phyloP scores from a whole-genome alignment of 2,797 vertebrate genomes.

The Paedocypris micromegethes region DNA sequence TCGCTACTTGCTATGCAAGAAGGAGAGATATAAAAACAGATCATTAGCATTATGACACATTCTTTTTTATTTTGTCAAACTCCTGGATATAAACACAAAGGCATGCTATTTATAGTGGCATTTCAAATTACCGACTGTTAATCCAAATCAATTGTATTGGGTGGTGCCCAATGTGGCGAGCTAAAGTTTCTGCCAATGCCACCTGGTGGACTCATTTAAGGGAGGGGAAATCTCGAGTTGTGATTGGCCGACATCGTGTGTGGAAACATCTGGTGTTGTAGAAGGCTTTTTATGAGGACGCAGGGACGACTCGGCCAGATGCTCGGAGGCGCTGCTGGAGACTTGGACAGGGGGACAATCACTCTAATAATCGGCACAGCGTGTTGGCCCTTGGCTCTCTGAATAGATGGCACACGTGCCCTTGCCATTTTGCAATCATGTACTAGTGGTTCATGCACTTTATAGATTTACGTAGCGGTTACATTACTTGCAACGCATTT shows the following conservation, averaged over 20 bases:
- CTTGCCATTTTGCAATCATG: too few relatives aligned
- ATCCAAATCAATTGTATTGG: constrained; percentile 22
- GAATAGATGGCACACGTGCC: constrained; percentile 1
- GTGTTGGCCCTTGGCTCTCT: not conserved
- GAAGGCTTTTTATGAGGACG: constrained; percentile 36
- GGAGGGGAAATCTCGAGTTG: constrained; percentile 13
- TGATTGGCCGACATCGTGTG: constrained; percentile 26
- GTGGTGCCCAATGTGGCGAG: constrained; percentile 28
- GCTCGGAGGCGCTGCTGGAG: constrained; percentile 24
- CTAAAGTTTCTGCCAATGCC: constrained; percentile 43
- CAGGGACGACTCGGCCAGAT: constrained; percentile 14
- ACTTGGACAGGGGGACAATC: constrained; percentile 35
- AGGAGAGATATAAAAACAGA: constrained; percentile 26
- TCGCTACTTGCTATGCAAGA: constrained; percentile 31
- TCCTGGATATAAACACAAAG: constrained; percentile 34
- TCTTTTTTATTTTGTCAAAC: constrained; percentile 22
- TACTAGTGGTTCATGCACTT: too few relatives aligned
- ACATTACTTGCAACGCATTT: too few relatives aligned
- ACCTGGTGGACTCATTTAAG: constrained; percentile 39
- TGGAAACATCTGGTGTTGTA: constrained; percentile 39
- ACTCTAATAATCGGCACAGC: constrained; percentile 5
- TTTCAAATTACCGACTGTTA: constrained; percentile 27
- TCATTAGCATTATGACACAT: constrained; percentile 16
- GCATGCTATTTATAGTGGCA: constrained; percentile 22
- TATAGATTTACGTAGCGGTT: too few relatives aligned